Conservation (phyloP, 2,797 vertebrate genomes). For the Lutjanus argentimaculatus region DNA sequence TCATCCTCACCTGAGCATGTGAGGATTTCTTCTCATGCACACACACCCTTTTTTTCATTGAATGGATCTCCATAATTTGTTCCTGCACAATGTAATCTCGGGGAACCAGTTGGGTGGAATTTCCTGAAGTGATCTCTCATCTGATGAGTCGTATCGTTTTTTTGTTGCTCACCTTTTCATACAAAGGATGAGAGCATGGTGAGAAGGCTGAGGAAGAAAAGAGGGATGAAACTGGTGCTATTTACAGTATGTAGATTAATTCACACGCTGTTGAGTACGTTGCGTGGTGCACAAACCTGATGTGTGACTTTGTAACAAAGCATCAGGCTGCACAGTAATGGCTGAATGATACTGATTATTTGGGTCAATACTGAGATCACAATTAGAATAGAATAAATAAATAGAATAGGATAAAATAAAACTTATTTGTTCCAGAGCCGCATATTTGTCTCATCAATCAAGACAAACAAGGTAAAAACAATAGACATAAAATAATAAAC, state of each 20-base stretch:
- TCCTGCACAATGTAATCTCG: slow-evolving; percentile 50
- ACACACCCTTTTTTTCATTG: slow-evolving; percentile 37
- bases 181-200: slow-evolving; percentile 29
- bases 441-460: background rate
- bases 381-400: background rate
- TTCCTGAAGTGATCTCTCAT: slow-evolving; percentile 40
- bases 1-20: slow-evolving; percentile 52
- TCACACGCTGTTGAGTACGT: background rate
- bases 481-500: background rate
- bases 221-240: slow-evolving; percentile 31
- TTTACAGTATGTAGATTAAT: slow-evolving; percentile 3
- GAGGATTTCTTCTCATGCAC: slow-evolving; percentile 34
- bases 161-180: slow-evolving; percentile 42
- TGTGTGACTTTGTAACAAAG: slow-evolving; percentile 32
- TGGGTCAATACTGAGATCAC: background rate
- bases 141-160: slow-evolving; percentile 51
- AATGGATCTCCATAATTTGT: slow-evolving; percentile 63
- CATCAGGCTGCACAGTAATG: background rate
- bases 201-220: slow-evolving; percentile 28
- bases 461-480: background rate
- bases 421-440: background rate
- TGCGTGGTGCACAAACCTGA: slow-evolving; percentile 38
- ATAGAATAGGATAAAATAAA: background rate
- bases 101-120: slow-evolving; percentile 71
- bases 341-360: background rate